Percentiles rank a stretch among this genome's conserved stretches.
phyloP scores from a whole-genome alignment of 2,113 vertebrate species.

The Addax nasomaculatus region DNA sequence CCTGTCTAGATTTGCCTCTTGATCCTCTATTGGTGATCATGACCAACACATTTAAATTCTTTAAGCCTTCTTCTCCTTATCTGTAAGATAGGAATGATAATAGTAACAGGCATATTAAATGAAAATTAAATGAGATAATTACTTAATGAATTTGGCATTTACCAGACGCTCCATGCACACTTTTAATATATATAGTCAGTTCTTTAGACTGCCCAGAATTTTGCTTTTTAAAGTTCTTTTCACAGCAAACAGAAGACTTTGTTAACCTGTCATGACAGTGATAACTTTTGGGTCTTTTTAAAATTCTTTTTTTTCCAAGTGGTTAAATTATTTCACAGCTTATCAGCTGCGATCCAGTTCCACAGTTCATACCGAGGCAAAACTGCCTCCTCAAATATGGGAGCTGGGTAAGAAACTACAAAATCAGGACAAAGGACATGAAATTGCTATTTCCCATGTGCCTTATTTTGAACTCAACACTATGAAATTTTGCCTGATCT shows the following conservation, averaged over 20 bases:
- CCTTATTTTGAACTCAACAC: constrained; percentile 14
- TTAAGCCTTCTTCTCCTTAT: neutral
- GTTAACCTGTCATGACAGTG: constrained; percentile 25
- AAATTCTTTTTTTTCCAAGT: constrained; percentile 25
- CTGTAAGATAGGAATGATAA: neutral
- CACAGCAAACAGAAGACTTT: constrained; percentile 31
- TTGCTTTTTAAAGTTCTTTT: constrained; percentile 49
- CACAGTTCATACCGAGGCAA: constrained; percentile 18
- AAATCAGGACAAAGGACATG: constrained; percentile 6
- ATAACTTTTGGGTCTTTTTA: constrained; percentile 10
- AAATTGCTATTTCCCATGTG: constrained; percentile 7
- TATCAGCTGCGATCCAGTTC: constrained; percentile 46
- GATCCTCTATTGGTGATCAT: neutral
- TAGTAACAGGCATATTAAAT: neutral
- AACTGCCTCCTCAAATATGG: constrained; percentile 20
- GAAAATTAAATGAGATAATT: constrained; percentile 46
- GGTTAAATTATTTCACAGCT: constrained; percentile 61
- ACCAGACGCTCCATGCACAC: neutral
- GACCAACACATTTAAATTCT: neutral
- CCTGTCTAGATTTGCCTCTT: neutral
- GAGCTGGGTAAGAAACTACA: neutral
- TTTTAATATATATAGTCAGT: constrained; percentile 26
- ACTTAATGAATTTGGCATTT: constrained; percentile 5
- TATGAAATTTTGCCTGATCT: neutral
- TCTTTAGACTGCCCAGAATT: neutral